Percentiles rank a stretch among this genome's conserved stretches.
Conservation (phyloP, 2,113 vertebrate species). For the Montifringilla adamsi region DNA sequence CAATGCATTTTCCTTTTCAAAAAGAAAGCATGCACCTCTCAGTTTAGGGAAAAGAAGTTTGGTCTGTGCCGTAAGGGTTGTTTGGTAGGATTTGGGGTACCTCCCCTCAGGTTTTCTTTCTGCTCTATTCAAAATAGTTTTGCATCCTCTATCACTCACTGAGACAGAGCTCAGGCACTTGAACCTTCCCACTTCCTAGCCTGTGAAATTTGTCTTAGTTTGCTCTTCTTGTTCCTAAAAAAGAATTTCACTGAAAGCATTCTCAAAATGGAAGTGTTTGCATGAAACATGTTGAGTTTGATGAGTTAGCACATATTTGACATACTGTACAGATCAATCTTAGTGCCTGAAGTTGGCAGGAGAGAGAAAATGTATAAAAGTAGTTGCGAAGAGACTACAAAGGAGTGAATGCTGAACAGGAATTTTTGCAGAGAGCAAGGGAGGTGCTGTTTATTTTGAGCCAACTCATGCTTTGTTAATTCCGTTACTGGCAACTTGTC, state of each 20-base stretch:
- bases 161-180: not conserved
- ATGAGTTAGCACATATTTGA: not conserved
- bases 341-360: not conserved
- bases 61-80: not conserved
- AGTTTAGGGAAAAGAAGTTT: not conserved
- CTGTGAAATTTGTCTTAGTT: not conserved
- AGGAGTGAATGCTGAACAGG: not conserved
- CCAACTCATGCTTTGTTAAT: not conserved
- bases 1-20: not conserved
- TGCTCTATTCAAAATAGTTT: not conserved
- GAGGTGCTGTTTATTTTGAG: not conserved
- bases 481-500: not conserved
- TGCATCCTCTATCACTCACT: not conserved
- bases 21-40: rapidly evolving
- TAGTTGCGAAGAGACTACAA: not conserved
- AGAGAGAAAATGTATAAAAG: not conserved
- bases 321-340: not conserved
- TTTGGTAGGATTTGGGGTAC: not conserved
- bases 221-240: not conserved
- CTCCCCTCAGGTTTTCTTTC: not conserved
- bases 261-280: not conserved
- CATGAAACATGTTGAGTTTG: not conserved
- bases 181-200: not conserved
- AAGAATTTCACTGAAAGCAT: not conserved
- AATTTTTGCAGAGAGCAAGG: not conserved